These are phyloP conservation scores for Drosophila ironensis DNA, from an alignment of 1,140 invertebrate genomes.

Conservation along the genomic window DNA sequence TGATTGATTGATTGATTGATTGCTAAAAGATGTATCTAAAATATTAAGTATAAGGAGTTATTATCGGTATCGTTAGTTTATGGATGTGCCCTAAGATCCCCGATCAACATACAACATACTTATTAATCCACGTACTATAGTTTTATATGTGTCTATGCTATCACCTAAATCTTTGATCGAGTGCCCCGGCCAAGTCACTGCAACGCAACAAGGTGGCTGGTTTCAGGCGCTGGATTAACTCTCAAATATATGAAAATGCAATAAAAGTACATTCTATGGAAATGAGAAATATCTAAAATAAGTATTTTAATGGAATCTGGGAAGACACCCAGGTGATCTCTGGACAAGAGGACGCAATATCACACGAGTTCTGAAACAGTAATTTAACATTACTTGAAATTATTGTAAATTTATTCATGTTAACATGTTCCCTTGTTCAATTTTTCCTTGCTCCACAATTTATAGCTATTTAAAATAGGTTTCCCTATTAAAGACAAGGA, in stretches of 20 bases:
- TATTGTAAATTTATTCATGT: no score
- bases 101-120: slow-evolving; percentile 45
- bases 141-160: slow-evolving; percentile 60
- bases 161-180: slow-evolving; percentile 36
- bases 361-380: no score
- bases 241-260: slow-evolving; percentile 36
- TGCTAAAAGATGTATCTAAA: slow-evolving; percentile 12
- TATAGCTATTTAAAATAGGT: no score
- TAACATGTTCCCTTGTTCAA: no score
- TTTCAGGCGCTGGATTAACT: slow-evolving; percentile 34
- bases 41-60: slow-evolving; percentile 17
- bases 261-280: slow-evolving; percentile 51
- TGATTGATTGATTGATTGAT: slow-evolving; percentile 15
- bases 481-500: no score
- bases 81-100: slow-evolving; percentile 53
- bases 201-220: slow-evolving; percentile 25
- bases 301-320: background rate
- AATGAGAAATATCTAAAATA: slow-evolving; percentile 22
- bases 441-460: no score
- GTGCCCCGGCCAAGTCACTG: no score
- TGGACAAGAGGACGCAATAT: background rate
- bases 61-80: slow-evolving; percentile 38
- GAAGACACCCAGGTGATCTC: background rate
- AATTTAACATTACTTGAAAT: no score
- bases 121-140: slow-evolving; percentile 51